Evolutionary conservation across 2,888 invertebrate genomes (phyloP), one percentile per base, ranked within the genome.

Genomic region (Brachypalpus laphriformis): DNA sequence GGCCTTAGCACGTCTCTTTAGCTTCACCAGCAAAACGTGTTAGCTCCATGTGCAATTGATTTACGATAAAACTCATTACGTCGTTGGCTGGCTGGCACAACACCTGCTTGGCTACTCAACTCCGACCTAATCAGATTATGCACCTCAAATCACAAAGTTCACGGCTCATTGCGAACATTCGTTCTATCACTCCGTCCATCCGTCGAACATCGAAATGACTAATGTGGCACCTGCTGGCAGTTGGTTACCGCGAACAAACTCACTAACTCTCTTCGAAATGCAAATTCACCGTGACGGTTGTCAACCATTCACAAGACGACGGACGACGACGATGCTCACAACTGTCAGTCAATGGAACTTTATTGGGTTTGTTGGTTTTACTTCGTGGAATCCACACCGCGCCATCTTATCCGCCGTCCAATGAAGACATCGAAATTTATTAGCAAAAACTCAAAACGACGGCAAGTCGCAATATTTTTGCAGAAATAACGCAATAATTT

Each of bases 361-460:
- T 85, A 85, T 81, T 85, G 75, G 75, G 61, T 51, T 75, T 71
- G 85, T 59, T 71, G 54, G 70, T 28, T 47, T 9, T 31, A 56
- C 49, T 82, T 81, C 85, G 65, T 61, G 75, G 85, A 85, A 85
- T 71, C 71, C 54, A 75, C 68, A 70, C 74, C 74, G n/a, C 56
- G 42, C 56, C 65, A 56, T 25, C 59, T 5, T n/a, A n/a, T n/a
- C n/a, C n/a, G n/a, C 54, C 45, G 28, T 25, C 70, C 40, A 75
- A 85, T 85, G 85, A 85, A 85, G 85, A 85, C 85, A 81, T 85
- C 81, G 85, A 76, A 85, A 85, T 85, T 85, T 85, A 85, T 85
- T 81, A 70, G 80, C 65, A 37, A 80, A 76, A 76, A 70, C 71
- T 81, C 71, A 81, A 81, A 85, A 75, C 81, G 81, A 76, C 81